Evolutionary conservation across 1,140 invertebrate species (phyloP).

Genomic region (Bombus confusus): DNA sequence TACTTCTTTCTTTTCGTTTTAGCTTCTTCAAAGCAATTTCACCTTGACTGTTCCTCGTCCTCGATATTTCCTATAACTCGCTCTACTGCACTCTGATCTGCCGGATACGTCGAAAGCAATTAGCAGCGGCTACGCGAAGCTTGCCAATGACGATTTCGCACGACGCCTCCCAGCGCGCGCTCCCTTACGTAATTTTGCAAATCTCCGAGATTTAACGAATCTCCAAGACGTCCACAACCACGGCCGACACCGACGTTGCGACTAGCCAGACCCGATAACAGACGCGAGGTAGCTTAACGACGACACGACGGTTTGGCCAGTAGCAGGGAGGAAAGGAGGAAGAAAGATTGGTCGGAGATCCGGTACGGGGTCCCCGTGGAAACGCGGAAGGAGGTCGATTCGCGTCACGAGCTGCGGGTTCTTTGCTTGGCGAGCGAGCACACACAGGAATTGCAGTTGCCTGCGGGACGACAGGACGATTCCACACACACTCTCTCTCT

Average conservation of each 20-base stretch:
- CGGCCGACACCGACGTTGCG: neutral
- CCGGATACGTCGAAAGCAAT: neutral
- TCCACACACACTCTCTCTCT: neutral
- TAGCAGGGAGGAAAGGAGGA: neutral
- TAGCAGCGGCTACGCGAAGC: neutral
- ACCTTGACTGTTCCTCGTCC: neutral
- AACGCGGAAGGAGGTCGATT: slow-evolving; percentile 44
- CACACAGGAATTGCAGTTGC: slow-evolving; percentile 53
- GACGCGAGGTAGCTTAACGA: neutral
- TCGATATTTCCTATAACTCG: neutral
- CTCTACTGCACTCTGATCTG: neutral
- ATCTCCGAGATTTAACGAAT: neutral
- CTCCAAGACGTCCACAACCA: neutral
- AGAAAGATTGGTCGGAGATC: neutral
- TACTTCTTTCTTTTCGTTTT: too few species aligned
- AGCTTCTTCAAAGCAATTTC: too few species aligned
- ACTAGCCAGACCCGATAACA: neutral
- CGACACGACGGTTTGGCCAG: neutral
- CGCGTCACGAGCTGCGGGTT: slow-evolving; percentile 40
- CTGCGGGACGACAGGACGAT: slow-evolving; percentile 50
- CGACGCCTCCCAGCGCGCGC: neutral
- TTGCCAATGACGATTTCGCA: neutral
- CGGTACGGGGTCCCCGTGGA: slow-evolving; percentile 16
- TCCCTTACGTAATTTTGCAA: neutral
- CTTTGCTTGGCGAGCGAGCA: slow-evolving; percentile 33